phyloP scores from a whole-genome alignment of 2,797 vertebrate species.

The Helicolenus hilgendorfi region DNA sequence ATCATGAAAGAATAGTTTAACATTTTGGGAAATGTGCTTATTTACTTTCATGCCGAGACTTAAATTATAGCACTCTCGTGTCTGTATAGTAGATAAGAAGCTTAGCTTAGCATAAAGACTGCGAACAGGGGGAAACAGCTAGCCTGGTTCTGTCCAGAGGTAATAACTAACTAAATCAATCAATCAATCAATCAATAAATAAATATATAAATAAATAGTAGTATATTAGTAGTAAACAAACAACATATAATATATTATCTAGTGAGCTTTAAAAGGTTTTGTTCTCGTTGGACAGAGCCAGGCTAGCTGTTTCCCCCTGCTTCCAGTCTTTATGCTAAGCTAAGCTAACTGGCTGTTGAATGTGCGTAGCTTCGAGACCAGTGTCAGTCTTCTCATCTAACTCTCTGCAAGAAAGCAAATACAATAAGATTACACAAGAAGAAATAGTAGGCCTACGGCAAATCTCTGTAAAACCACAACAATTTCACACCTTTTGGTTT shows the following conservation, averaged over 20 bases:
- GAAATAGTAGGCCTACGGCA: not conserved
- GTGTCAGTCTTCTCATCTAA: not conserved
- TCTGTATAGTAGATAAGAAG: not conserved
- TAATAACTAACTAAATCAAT: no score
- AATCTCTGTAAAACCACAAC: not conserved
- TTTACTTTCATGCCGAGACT: not conserved
- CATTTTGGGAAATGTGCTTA: not conserved
- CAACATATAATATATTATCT: not conserved
- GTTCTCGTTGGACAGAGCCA: not conserved
- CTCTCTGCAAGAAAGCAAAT: not conserved
- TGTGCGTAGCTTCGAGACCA: not conserved
- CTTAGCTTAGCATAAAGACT: not conserved
- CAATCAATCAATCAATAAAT: no score
- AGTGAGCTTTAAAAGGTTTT: not conserved
- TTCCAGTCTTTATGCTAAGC: not conserved
- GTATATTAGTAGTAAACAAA: not conserved
- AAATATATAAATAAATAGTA: no score
- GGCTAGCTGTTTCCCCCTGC: no score
- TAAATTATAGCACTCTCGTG: not conserved
- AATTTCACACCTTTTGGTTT: not conserved
- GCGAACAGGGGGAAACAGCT: not conserved
- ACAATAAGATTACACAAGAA: not conserved
- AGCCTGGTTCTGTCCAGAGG: not conserved
- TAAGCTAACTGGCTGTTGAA: not conserved
- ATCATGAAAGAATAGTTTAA: not conserved